phyloP scores from a whole-genome alignment of 2,113 vertebrate genomes.

The Ahaetulla prasina region DNA sequence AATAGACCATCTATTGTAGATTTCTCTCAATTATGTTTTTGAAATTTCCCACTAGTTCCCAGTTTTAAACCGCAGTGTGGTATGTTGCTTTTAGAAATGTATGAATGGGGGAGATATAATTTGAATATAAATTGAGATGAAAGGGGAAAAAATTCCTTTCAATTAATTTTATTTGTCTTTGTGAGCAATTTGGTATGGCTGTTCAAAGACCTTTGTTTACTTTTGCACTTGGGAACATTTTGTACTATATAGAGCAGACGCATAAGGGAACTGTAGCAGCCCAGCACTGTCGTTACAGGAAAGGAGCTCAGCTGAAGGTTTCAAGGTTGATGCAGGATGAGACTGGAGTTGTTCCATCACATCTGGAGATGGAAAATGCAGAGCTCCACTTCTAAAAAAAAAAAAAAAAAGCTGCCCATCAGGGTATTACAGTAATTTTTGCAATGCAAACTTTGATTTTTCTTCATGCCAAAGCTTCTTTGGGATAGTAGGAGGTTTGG shows the following conservation, averaged over 20 bases:
- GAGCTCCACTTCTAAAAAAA: background rate
- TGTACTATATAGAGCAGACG: background rate
- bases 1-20: background rate
- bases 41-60: background rate
- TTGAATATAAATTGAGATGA: background rate
- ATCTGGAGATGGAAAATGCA: background rate
- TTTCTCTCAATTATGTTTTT: background rate
- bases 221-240: background rate
- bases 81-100: background rate
- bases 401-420: background rate
- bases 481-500: background rate
- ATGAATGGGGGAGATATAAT: background rate
- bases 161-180: background rate
- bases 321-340: background rate
- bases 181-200: background rate
- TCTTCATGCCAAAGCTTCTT: background rate
- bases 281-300: background rate
- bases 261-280: background rate
- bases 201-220: background rate
- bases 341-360: background rate
- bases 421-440: background rate
- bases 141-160: background rate
- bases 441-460: background rate
- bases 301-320: background rate
- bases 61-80: background rate